Evolutionary conservation across 2,797 vertebrate species (phyloP), one percentile per base, ranked within the genome.

Genomic region (Knipowitschia caucasica): DNA sequence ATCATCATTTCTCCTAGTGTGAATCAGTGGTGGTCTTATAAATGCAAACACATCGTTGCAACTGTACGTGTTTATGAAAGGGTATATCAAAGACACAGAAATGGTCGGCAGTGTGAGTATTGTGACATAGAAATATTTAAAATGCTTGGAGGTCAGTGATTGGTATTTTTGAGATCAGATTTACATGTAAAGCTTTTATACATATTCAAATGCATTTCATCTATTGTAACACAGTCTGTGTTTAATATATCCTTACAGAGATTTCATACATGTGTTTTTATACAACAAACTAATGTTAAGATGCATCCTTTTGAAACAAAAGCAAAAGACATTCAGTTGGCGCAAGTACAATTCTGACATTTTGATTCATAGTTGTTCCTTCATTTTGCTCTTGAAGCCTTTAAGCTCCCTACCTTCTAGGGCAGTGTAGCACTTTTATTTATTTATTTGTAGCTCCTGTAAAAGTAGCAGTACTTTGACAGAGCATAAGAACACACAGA

Each of bases 371-470:
- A 54, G 72, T 54, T 40, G 49, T 34, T 60, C 24, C 35, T 7
- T 47, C 43, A 51, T 47, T 42, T 58, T 56, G 64, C 51, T 69
- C 62, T 23, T 61, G 33, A 59, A 74, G 72, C 77, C 72, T 85
- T 80, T 75, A 66, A 73, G 70, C 70, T 38, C 64, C 71, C 69
- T 71, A 61, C 73, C 80, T 78, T 60, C 45, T 59, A 66, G 51
- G 69, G 78, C 79, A 69, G 46, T 23, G 77, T 86, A 86, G 85
- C 87, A 89, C 85, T 86, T 87, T 86, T 81, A 79, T 85, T 86
- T 77, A 76, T 84, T 86, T 77, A 77, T 84, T 81, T 72, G 27
- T 75, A 75, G 53, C 66, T 52, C 70, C 57, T 69, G 58, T 53
- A 52, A 40, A 68, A 80, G 77, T 84, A 85, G 73, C 70, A 75